Evolutionary conservation across 2,888 invertebrate genomes (phyloP).

Genomic region (Heteropelma amictum): DNA sequence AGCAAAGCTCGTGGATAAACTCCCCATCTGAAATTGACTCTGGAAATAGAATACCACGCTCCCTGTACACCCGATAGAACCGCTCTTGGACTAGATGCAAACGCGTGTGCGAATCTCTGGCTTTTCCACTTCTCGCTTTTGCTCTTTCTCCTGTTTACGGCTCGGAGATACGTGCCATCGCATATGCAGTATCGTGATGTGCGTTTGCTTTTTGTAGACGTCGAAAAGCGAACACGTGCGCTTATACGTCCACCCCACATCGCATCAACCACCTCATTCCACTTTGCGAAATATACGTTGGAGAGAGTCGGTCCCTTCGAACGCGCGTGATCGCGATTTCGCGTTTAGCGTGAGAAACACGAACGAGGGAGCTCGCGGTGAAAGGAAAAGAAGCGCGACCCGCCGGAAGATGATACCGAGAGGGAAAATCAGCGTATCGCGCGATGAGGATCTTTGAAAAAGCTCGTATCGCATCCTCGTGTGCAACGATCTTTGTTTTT

Average conservation of each 20-base stretch:
- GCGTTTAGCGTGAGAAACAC: constrained; percentile 15
- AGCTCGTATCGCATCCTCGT: no score
- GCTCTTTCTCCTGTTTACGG: constrained; percentile 22
- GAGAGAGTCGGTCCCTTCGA: background rate
- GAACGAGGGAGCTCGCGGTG: constrained; percentile 14
- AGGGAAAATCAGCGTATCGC: constrained; percentile 44
- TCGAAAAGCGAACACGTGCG: constrained; percentile 41
- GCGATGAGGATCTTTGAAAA: constrained; percentile 45
- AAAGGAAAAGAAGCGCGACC: background rate
- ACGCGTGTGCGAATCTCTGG: constrained; percentile 32
- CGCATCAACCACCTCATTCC: constrained; percentile 1
- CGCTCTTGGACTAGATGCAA: constrained; percentile 21
- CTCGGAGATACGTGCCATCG: constrained; percentile 28
- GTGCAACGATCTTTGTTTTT: no score
- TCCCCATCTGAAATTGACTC: constrained; percentile 27
- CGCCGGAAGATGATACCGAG: background rate
- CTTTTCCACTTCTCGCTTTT: constrained; percentile 15
- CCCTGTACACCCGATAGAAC: constrained; percentile 15
- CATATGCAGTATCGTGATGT: constrained; percentile 13
- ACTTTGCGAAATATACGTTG: constrained; percentile 1
- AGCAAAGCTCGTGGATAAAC: constrained; percentile 35
- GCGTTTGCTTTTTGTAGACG: constrained; percentile 32
- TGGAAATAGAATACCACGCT: constrained; percentile 49
- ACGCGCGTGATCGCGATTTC: constrained; percentile 5
- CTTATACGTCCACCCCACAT: constrained; percentile 5